These are phyloP conservation scores for Sarcoramphus papa DNA, from an alignment of 2,797 vertebrate species.

Conservation along the genomic window DNA sequence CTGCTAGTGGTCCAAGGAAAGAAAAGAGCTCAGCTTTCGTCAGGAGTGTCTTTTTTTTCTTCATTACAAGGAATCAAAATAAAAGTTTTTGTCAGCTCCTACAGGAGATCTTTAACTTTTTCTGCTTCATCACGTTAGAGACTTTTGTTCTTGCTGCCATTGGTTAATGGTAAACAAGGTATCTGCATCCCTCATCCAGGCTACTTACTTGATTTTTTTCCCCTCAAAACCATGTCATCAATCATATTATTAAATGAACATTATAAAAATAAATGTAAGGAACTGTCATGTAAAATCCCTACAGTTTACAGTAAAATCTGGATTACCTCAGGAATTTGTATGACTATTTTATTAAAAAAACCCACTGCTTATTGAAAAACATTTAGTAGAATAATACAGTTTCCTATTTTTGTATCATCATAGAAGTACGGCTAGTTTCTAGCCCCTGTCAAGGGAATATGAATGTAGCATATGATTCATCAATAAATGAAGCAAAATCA, in stretches of 20 bases:
- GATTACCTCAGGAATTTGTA: neutral
- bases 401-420: neutral
- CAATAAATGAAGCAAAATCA: neutral
- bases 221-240: neutral
- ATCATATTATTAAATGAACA: neutral
- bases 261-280: neutral
- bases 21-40: neutral
- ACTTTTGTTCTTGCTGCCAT: neutral
- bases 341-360: neutral
- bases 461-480: neutral
- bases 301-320: neutral
- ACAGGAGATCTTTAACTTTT: conserved; percentile 18
- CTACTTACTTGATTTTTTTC: neutral
- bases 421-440: neutral
- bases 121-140: neutral
- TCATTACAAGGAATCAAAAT: neutral
- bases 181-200: neutral
- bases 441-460: neutral
- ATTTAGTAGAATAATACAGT: neutral
- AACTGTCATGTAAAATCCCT: neutral
- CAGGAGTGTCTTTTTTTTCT: neutral
- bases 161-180: neutral
- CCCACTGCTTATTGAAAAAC: neutral
- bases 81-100: conserved; percentile 8
- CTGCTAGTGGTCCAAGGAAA: neutral